A percentile compares a stretch with the other conserved stretches of the same genome.
phyloP scores from a whole-genome alignment of 2,113 vertebrate species.

The Aptenodytes forsteri region DNA sequence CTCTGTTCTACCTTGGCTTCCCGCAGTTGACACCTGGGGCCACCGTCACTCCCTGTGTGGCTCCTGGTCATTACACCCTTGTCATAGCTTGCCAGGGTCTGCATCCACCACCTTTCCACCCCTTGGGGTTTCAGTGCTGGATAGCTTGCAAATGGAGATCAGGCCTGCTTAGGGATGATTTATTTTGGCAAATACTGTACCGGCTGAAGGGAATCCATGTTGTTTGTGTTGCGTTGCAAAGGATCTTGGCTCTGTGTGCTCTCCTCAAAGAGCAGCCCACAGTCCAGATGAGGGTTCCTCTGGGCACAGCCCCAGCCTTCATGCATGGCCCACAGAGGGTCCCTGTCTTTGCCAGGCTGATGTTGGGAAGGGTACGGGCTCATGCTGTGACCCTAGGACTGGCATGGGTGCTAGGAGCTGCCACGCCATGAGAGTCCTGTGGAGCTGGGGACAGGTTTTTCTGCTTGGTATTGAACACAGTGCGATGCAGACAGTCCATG shows the following conservation, averaged over 20 bases:
- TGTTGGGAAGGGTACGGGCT: neutral
- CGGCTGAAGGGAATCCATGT: neutral
- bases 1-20: neutral
- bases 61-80: neutral
- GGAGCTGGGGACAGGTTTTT: neutral
- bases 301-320: neutral
- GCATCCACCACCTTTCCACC: neutral
- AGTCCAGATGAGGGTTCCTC: neutral
- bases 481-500: too few relatives aligned
- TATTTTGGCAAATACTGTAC: neutral
- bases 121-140: neutral
- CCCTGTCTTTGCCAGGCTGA: neutral
- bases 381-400: neutral
- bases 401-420: neutral
- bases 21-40: too few relatives aligned
- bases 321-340: accelerated
- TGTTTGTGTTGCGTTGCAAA: neutral
- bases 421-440: accelerated
- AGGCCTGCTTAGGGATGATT: neutral
- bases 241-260: neutral
- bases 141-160: neutral
- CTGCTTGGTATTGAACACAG: neutral
- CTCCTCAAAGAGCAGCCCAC: neutral
- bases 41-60: neutral
- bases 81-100: neutral